A percentile compares a stretch with the other conserved stretches of the same genome.
Conservation (phyloP, 2,113 vertebrate genomes). For the Gymnogyps californianus region DNA sequence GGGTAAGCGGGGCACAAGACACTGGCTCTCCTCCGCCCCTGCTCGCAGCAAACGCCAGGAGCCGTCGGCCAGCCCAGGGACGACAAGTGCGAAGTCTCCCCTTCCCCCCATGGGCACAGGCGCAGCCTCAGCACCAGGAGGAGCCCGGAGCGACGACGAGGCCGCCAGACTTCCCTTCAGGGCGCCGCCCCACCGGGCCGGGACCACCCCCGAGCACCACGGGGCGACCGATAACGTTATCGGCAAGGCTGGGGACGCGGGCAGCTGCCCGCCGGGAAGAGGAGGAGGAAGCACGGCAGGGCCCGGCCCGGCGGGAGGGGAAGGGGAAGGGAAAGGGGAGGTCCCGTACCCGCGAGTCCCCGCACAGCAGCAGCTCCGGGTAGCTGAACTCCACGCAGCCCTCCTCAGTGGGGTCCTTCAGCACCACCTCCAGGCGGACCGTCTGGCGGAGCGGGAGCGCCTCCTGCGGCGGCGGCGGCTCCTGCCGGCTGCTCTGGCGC, state of each 20-base stretch:
- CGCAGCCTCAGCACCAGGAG: background rate
- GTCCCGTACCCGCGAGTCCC: slow-evolving; percentile 73
- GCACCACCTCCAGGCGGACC: slow-evolving; percentile 86
- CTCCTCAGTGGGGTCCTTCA: slow-evolving; percentile 90
- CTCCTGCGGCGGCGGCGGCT: slow-evolving; percentile 49
- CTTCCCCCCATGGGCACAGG: background rate
- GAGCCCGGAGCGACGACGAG: background rate
- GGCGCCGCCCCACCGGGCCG: background rate
- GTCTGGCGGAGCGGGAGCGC: slow-evolving; percentile 75
- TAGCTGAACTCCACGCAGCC: slow-evolving; percentile 94
- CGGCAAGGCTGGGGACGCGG: background rate
- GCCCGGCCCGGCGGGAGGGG: background rate
- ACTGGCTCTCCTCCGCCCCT: background rate
- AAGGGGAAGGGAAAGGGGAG: background rate
- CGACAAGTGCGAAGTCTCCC: background rate
- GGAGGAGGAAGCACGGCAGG: background rate
- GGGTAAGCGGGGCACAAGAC: background rate
- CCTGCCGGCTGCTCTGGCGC: slow-evolving; percentile 62
- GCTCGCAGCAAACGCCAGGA: background rate
- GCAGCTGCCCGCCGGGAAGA: background rate
- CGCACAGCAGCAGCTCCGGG: slow-evolving; percentile 85
- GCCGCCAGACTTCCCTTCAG: background rate
- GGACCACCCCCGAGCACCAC: background rate
- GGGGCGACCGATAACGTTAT: background rate
- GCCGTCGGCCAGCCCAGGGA: background rate